Conservation (phyloP, 2,888 invertebrate genomes). For the Syrphus vitripennis region DNA sequence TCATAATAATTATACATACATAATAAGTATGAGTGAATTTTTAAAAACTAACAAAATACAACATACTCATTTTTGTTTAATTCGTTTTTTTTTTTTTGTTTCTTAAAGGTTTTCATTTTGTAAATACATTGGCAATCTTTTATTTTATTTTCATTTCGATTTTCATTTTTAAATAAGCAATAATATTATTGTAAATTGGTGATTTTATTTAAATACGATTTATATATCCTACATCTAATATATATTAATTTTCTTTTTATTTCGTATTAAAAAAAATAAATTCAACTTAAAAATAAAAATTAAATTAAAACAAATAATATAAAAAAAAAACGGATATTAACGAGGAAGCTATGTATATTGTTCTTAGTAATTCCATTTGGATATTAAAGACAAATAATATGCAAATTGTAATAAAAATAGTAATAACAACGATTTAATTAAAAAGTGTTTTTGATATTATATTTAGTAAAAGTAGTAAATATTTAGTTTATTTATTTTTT, state of each 20-base stretch:
- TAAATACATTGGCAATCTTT: slow-evolving; percentile 62
- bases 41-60: slow-evolving; percentile 57
- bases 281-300: slow-evolving; percentile 37
- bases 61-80: slow-evolving; percentile 20
- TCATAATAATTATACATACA: slow-evolving; percentile 8
- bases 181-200: slow-evolving; percentile 48
- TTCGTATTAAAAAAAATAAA: slow-evolving; percentile 41
- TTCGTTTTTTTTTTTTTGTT: slow-evolving; percentile 23
- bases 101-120: slow-evolving; percentile 20
- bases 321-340: slow-evolving; percentile 1
- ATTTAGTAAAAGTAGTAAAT: background rate
- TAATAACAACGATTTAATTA: slow-evolving; percentile 5
- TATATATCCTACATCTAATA: slow-evolving; percentile 34
- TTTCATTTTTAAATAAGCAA: slow-evolving; percentile 44
- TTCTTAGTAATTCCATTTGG: slow-evolving; percentile 5
- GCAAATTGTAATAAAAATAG: background rate
- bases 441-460: background rate
- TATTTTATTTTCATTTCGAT: slow-evolving; percentile 9
- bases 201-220: slow-evolving; percentile 55
- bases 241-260: slow-evolving; percentile 50
- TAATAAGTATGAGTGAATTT: slow-evolving; percentile 38
- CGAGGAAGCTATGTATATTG: slow-evolving; percentile 2
- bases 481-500: too few relatives aligned
- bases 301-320: slow-evolving; percentile 19
- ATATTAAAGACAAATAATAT: background rate